phyloP scores from a whole-genome alignment of 2,888 invertebrate genomes.

The Epistrophe eligans region DNA sequence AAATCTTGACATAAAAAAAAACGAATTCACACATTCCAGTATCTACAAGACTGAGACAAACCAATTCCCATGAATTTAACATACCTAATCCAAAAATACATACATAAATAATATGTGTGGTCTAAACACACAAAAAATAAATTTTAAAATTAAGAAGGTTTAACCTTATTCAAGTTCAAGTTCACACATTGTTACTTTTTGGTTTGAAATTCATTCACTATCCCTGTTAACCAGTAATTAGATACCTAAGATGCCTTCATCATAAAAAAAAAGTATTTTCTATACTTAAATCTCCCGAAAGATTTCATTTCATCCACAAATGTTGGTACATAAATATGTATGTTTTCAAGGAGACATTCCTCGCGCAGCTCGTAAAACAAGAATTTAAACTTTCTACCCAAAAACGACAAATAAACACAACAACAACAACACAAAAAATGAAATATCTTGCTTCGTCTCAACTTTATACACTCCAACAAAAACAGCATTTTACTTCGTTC shows the following conservation, averaged over 20 bases:
- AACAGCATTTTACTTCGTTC: conserved; percentile 41
- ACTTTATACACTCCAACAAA: conserved; percentile 24
- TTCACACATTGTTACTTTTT: neutral
- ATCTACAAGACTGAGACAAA: no score
- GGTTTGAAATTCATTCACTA: neutral
- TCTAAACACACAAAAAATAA: no score
- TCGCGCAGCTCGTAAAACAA: conserved; percentile 60
- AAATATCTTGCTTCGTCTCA: conserved; percentile 22
- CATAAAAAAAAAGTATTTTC: neutral
- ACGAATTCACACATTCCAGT: no score
- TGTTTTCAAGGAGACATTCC: conserved; percentile 46
- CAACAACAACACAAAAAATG: conserved; percentile 3
- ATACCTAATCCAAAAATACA: no score
- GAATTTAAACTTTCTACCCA: conserved; percentile 74
- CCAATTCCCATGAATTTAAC: no score
- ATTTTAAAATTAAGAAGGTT: no score
- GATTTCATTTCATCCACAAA: conserved; percentile 18
- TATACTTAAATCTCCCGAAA: neutral
- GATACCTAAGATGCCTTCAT: neutral
- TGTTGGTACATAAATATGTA: neutral
- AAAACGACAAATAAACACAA: conserved; percentile 45
- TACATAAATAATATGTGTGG: no score
- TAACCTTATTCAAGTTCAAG: neutral
- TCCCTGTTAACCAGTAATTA: neutral
- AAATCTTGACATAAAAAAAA: no score